phyloP scores from a whole-genome alignment of 1,140 invertebrate species.

The Drosophila nigromelanica region DNA sequence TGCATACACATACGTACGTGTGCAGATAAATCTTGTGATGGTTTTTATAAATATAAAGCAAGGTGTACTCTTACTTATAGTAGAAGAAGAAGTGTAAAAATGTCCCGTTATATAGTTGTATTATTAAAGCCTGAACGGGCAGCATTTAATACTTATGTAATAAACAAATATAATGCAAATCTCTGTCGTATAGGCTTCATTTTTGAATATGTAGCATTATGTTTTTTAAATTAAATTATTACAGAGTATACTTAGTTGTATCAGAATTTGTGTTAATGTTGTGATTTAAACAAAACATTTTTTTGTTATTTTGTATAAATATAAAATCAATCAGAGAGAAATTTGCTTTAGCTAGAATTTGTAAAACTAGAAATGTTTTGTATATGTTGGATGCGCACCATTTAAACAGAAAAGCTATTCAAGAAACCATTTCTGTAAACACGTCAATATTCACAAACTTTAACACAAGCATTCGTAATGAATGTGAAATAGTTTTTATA shows the following conservation, averaged over 20 bases:
- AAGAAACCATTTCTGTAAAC: background rate
- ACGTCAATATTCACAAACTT: background rate
- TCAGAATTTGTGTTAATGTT: too few relatives aligned
- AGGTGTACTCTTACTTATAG: constrained; percentile 59
- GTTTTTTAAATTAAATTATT: too few relatives aligned
- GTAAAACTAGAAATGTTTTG: background rate
- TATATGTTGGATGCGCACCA: too few relatives aligned
- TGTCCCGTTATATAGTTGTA: constrained; percentile 79
- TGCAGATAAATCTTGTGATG: constrained; percentile 70
- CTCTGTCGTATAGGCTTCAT: background rate
- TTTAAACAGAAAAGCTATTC: background rate
- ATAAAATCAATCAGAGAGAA: background rate
- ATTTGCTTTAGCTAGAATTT: background rate
- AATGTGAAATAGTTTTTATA: background rate
- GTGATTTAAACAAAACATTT: too few relatives aligned
- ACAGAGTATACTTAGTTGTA: too few relatives aligned
- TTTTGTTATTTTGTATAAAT: too few relatives aligned
- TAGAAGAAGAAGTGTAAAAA: constrained; percentile 56
- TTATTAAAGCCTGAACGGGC: constrained; percentile 70
- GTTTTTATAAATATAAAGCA: constrained; percentile 68
- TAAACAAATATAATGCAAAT: constrained; percentile 30
- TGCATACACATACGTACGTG: constrained; percentile 39
- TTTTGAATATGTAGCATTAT: background rate
- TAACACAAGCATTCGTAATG: background rate
- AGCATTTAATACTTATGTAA: constrained; percentile 70